Base-by-base conservation (phyloP, 2,113 vertebrate genomes). In the Mus pahari region DNA sequence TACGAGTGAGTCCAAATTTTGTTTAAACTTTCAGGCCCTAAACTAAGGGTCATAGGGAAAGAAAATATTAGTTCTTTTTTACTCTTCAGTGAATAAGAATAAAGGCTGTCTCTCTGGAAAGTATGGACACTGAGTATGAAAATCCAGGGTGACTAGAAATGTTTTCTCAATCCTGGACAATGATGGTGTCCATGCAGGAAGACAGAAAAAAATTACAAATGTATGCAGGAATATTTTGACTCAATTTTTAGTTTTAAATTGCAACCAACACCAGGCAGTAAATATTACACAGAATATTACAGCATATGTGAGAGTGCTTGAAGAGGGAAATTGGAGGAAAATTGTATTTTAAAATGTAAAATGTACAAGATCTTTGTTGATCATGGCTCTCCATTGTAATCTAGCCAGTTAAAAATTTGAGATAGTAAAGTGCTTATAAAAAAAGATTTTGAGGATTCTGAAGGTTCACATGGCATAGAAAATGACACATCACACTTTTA, bases 291-390 rank as follows among this genome's bases (percentile, higher is more conserved):
- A 7, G 28, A 50, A 14, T 1, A 19, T 4, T 50, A 33, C 8
- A 17, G 45, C 33, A 6, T 19, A 50, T 7, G 5, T 78, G 8
- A n/a, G 28, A 78, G 3, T 16, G 28, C 7, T 78, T 78, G 14
- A 78, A 17, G 0, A 2, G 26, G 33, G 1, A 39, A 50, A 78
- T 0, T 0, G 7, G 28, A 50, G 24, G 1, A 0, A 50, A 48
- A 77, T 48, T 12, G 5, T 77, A 16, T 31, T 62, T 62, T 14
- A 50, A 50, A 50, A 50, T 11, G 11, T 50, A 50, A 6, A 50
- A 50, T 50, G 7, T 50, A 11, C 50, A 10, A 8, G 50, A 50
- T 50, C 48, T 6, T 9, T 50, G 48, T 50, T 50, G 48, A 50
- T 50, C 50, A 50, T 50, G 50, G 1, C 11, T 11, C 7, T 8